Evolutionary conservation across 2,888 invertebrate genomes (phyloP), one percentile per base, ranked within the genome.

Genomic region (Pimpla rufipes): DNA sequence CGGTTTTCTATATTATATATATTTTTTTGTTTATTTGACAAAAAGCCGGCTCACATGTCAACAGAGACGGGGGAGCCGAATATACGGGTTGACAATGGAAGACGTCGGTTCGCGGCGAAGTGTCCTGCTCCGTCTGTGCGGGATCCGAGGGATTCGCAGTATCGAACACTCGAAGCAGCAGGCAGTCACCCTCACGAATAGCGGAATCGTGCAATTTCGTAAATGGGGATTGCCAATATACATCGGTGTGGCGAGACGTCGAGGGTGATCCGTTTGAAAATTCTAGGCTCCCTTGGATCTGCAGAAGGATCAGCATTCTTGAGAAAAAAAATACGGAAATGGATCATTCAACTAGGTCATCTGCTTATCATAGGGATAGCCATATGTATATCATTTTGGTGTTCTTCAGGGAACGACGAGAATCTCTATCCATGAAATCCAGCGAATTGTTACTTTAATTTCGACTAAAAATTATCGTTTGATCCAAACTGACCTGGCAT

Each of bases 221-320:
- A 88, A 89, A 90, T 89, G 88, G 88, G 85, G 47, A 88, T 87
- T 86, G 87, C 78, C 87, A 81, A 89, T 89, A 21, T 68, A 59
- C 57, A 67, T 74, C 62, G 47, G 50, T 13, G 71, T 35, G 45
- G 16, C 42, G 59, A 59, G n/a, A 45, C 50, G 77, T 45, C 47
- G 66, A 52, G 76, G 57, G 50, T 45, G 75, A 83, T 77, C 71
- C 67, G 42, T 73, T 50, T 74, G 18, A 13, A 76, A 71, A 57
- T 71, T 57, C 11, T n/a, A 57, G 40, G 55, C 42, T 21, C 23
- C 35, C 6, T 29, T 23, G n/a, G 13, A 21, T 35, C 70, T 29
- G 13, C 2, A 29, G 23, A 23, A 29, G 57, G 3, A 13, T 57
- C n/a, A 1, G 13, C 23, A 29, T 55, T 37, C 16, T 52, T 13